Conservation (phyloP, 2,797 vertebrate genomes). For the Heterohyrax brucei region DNA sequence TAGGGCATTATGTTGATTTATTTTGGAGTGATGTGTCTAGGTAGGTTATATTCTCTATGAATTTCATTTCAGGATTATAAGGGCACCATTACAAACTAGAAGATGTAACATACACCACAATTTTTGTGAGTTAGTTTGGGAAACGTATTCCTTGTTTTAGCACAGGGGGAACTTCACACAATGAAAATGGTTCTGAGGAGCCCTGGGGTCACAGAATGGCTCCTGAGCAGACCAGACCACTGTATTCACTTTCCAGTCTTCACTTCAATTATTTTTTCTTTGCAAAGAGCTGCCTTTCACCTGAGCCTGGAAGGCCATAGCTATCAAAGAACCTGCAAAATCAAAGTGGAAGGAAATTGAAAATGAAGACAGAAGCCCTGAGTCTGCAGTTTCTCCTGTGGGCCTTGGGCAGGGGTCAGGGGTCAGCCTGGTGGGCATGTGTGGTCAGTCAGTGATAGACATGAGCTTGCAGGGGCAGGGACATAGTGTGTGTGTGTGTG, state of each 20-base stretch:
- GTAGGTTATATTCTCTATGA: slow-evolving; percentile 45
- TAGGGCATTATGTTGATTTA: slow-evolving; percentile 78
- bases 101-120: slow-evolving; percentile 37
- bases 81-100: slow-evolving; percentile 60
- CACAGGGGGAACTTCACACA: background rate
- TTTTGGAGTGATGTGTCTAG: slow-evolving; percentile 59
- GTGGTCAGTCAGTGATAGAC: background rate
- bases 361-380: background rate
- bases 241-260: slow-evolving; percentile 9
- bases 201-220: background rate
- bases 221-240: background rate
- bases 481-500: background rate
- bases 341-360: slow-evolving; percentile 5
- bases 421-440: background rate
- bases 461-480: background rate
- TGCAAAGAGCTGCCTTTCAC: slow-evolving; percentile 18
- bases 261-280: slow-evolving; percentile 41
- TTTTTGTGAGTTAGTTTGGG: slow-evolving; percentile 45
- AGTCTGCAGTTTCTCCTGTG: background rate
- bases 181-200: background rate
- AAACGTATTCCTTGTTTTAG: slow-evolving; percentile 54
- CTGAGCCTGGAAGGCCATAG: background rate
- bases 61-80: slow-evolving; percentile 64
- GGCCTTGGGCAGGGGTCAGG: background rate
- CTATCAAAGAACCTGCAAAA: background rate